phyloP scores from a whole-genome alignment of 2,113 vertebrate genomes.

The Carassius gibelio region DNA sequence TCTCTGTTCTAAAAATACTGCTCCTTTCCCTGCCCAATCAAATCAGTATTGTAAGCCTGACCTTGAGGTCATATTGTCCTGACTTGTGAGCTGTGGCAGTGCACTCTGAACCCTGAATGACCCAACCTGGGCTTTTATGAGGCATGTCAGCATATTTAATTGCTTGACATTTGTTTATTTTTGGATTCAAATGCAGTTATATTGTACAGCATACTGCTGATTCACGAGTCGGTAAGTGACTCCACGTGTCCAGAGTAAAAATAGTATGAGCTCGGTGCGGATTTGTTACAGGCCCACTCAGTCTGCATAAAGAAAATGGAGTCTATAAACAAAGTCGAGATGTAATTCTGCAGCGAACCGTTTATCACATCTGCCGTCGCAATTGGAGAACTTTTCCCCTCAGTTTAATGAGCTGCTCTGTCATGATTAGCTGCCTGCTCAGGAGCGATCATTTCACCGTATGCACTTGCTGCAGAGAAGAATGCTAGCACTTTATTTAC shows the following conservation, averaged over 20 bases:
- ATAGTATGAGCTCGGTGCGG: conserved; percentile 62
- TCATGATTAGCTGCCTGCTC: conserved; percentile 58
- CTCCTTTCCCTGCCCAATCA: conserved; percentile 28
- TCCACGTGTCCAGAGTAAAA: conserved; percentile 67
- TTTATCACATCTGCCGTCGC: conserved; percentile 59
- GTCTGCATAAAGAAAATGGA: conserved; percentile 66
- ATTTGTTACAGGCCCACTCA: conserved; percentile 58
- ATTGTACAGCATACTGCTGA: conserved; percentile 49
- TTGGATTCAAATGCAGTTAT: conserved; percentile 56
- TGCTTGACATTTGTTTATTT: conserved; percentile 63
- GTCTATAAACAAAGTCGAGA: conserved; percentile 59
- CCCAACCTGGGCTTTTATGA: conserved; percentile 51
- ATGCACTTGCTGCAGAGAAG: conserved; percentile 46
- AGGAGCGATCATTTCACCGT: conserved; percentile 50
- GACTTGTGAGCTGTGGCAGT: conserved; percentile 37
- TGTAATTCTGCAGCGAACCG: conserved; percentile 43
- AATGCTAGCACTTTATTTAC: conserved; percentile 40
- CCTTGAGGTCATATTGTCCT: conserved; percentile 57
- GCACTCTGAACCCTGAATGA: conserved; percentile 59
- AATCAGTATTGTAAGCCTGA: conserved; percentile 57
- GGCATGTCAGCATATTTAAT: conserved; percentile 61
- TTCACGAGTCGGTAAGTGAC: conserved; percentile 63
- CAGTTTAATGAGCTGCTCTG: conserved; percentile 62
- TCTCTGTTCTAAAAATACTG: conserved; percentile 16
- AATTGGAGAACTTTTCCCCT: conserved; percentile 45